These are phyloP conservation scores for Pimephales promelas DNA, from an alignment of 2,113 vertebrate species.

Conservation along the genomic window DNA sequence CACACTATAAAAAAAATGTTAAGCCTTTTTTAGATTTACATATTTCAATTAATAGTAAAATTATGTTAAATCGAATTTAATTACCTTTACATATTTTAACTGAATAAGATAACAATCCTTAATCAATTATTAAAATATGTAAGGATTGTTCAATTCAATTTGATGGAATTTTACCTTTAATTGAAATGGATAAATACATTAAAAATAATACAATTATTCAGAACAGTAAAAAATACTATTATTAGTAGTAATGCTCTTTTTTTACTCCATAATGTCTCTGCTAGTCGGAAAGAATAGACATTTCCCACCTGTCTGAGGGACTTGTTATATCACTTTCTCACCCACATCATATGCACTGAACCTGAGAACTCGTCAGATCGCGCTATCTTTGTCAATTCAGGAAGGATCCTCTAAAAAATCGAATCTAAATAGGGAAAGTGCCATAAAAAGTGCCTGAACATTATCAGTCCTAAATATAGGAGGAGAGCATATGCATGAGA, in stretches of 20 bases:
- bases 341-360: not conserved
- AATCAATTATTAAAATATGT: too few relatives aligned
- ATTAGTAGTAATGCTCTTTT: not conserved
- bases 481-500: conserved; percentile 26
- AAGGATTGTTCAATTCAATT: too few relatives aligned
- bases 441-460: conserved; percentile 63
- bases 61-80: too few relatives aligned
- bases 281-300: not conserved
- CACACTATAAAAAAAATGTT: too few relatives aligned
- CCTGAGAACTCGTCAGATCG: not conserved
- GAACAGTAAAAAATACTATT: too few relatives aligned
- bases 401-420: conserved; percentile 17
- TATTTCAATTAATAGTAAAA: too few relatives aligned
- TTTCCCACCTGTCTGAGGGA: not conserved
- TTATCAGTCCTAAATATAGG: conserved; percentile 68
- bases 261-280: not conserved
- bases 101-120: too few relatives aligned
- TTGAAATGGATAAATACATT: too few relatives aligned
- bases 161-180: too few relatives aligned
- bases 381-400: conserved; percentile 21
- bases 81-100: too few relatives aligned
- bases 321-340: not conserved
- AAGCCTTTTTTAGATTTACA: too few relatives aligned
- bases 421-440: conserved; percentile 18
- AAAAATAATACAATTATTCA: too few relatives aligned